These are phyloP conservation scores for Noctua comes DNA, from an alignment of 2,888 invertebrate species.

Conservation along the genomic window DNA sequence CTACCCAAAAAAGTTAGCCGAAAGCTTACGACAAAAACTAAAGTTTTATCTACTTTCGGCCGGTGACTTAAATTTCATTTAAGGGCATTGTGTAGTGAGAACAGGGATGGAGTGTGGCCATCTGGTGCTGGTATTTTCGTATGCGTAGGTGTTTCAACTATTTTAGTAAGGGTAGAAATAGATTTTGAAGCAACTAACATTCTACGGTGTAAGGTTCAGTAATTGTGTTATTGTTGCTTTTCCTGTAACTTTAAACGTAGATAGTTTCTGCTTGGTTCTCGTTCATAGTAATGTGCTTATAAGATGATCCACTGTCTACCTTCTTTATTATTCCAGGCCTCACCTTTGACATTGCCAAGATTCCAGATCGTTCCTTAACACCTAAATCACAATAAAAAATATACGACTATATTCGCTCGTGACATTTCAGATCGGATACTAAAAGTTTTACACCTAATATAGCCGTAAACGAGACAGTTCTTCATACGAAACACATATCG, in stretches of 20 bases:
- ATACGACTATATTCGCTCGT: constrained; percentile 29
- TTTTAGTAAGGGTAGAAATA: constrained; percentile 48
- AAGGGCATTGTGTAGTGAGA: constrained; percentile 62
- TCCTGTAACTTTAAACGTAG: neutral
- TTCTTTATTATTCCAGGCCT: neutral
- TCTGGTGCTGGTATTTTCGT: constrained; percentile 35
- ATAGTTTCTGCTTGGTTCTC: neutral
- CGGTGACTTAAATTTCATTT: constrained; percentile 74
- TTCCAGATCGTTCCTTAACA: constrained; percentile 5
- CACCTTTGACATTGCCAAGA: constrained; percentile 1
- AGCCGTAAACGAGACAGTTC: constrained; percentile 24
- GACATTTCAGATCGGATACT: constrained; percentile 36
- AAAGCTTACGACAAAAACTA: constrained; percentile 66
- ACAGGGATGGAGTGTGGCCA: constrained; percentile 54
- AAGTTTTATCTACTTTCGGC: constrained; percentile 70
- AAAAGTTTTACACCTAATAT: constrained; percentile 47
- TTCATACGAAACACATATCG: constrained; percentile 6
- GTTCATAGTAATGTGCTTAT: neutral
- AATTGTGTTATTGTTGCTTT: neutral
- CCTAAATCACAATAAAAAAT: constrained; percentile 38
- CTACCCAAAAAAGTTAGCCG: constrained; percentile 61
- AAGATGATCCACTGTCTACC: neutral
- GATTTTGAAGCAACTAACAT: constrained; percentile 27
- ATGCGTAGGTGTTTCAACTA: constrained; percentile 30
- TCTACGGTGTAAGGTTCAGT: neutral